Percentiles rank a stretch among this genome's conserved stretches.
Conservation (phyloP, 2,113 vertebrate species). For the Chaenogobius annularis region DNA sequence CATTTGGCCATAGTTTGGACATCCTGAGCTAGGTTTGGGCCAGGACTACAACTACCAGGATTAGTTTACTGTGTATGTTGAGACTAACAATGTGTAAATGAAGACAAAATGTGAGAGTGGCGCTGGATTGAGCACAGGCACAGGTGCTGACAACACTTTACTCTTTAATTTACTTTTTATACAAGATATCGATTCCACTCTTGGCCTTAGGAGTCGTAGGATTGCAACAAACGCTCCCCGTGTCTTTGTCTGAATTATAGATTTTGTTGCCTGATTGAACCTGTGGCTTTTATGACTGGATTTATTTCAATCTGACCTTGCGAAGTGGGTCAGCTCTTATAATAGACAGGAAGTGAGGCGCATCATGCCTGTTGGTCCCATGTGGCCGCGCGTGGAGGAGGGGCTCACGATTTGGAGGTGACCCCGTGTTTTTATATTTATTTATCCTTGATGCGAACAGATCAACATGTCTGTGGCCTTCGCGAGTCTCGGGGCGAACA, state of each 20-base stretch:
- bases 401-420: conserved; percentile 49
- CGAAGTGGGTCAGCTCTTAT: conserved; percentile 40
- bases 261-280: background rate
- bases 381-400: conserved; percentile 43
- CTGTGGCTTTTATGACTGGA: conserved; percentile 7
- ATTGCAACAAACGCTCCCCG: background rate
- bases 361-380: conserved; percentile 50
- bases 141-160: too few relatives aligned
- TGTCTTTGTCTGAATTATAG: background rate
- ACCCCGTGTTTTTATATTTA: conserved; percentile 41
- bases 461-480: conserved; percentile 59
- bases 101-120: too few relatives aligned
- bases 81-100: too few relatives aligned
- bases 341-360: conserved; percentile 35
- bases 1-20: too few relatives aligned
- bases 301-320: conserved; percentile 13
- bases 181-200: background rate
- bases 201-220: background rate
- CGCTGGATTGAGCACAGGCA: too few relatives aligned
- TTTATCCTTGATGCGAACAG: conserved; percentile 48
- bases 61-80: too few relatives aligned
- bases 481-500: conserved; percentile 69
- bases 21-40: too few relatives aligned
- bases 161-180: background rate
- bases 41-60: too few relatives aligned